These are phyloP conservation scores for Opisthograptis luteolata DNA, from an alignment of 2,888 invertebrate genomes.

Conservation along the genomic window DNA sequence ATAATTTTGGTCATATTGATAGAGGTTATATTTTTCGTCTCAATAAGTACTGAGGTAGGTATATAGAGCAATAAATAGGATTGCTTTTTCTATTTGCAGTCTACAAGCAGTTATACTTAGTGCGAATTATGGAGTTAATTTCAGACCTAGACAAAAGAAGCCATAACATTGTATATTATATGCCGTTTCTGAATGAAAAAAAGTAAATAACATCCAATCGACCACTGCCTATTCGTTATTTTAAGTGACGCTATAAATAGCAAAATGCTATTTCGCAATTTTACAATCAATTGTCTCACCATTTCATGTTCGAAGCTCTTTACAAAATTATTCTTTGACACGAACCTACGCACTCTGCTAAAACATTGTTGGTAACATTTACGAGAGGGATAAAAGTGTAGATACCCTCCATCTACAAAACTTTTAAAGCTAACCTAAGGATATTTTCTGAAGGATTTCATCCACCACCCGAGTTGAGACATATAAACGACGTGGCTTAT, in stretches of 20 bases:
- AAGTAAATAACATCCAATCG: too few species aligned
- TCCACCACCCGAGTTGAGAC: not conserved
- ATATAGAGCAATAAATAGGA: not conserved
- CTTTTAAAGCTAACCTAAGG: constrained; percentile 12
- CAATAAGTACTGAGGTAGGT: constrained; percentile 16
- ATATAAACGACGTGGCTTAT: constrained; percentile 1
- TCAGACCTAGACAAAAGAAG: too few species aligned
- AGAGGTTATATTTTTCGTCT: constrained; percentile 7
- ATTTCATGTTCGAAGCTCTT: too few species aligned
- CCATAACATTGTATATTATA: too few species aligned
- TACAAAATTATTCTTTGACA: too few species aligned
- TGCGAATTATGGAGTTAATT: too few species aligned
- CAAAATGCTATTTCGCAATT: too few species aligned
- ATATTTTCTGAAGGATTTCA: constrained; percentile 5
- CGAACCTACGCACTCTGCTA: not conserved
- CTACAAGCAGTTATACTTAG: too few species aligned
- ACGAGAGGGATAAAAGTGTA: not conserved
- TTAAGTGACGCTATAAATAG: too few species aligned
- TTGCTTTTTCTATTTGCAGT: not conserved
- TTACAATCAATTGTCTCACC: too few species aligned
- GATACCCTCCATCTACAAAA: not conserved
- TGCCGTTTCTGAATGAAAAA: too few species aligned
- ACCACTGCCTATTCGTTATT: too few species aligned
- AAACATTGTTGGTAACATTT: not conserved
- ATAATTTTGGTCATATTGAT: constrained; percentile 16